A percentile compares a stretch with the other conserved stretches of the same genome.
Evolutionary conservation across 2,888 invertebrate species (phyloP).

Genomic region (Leptothorax acervorum): DNA sequence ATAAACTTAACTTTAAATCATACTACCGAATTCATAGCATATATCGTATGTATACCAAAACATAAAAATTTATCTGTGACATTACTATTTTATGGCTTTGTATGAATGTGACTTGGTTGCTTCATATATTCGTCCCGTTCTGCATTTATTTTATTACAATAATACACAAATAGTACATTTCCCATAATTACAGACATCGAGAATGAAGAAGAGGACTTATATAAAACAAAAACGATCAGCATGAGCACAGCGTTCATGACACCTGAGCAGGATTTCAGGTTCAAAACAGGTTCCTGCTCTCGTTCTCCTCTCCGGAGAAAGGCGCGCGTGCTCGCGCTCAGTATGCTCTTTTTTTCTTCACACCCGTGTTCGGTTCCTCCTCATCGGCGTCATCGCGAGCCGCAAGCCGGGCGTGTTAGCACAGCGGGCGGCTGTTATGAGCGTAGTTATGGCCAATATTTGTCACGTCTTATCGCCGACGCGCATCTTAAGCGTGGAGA

Average conservation of each 20-base stretch:
- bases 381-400: slow-evolving; percentile 55
- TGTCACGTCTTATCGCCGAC: slow-evolving; percentile 82
- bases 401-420: slow-evolving; percentile 72
- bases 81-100: neutral
- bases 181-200: neutral
- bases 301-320: slow-evolving; percentile 10
- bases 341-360: slow-evolving; percentile 21
- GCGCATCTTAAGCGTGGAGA: slow-evolving; percentile 80
- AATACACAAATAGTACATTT: neutral
- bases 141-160: neutral
- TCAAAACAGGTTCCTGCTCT: slow-evolving; percentile 75
- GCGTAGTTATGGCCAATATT: slow-evolving; percentile 82
- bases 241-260: slow-evolving; percentile 61
- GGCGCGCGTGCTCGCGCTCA: slow-evolving; percentile 1
- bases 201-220: neutral
- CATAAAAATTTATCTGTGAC: neutral
- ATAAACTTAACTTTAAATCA: slow-evolving; percentile 3
- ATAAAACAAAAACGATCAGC: slow-evolving; percentile 58
- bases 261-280: slow-evolving; percentile 62
- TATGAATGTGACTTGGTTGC: neutral
- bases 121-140: neutral
- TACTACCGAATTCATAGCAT: neutral
- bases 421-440: slow-evolving; percentile 70
- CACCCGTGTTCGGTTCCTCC: slow-evolving; percentile 44
- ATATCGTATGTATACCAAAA: neutral